Evolutionary conservation across 2,113 vertebrate species (phyloP).

Genomic region (Trogon melanurus): DNA sequence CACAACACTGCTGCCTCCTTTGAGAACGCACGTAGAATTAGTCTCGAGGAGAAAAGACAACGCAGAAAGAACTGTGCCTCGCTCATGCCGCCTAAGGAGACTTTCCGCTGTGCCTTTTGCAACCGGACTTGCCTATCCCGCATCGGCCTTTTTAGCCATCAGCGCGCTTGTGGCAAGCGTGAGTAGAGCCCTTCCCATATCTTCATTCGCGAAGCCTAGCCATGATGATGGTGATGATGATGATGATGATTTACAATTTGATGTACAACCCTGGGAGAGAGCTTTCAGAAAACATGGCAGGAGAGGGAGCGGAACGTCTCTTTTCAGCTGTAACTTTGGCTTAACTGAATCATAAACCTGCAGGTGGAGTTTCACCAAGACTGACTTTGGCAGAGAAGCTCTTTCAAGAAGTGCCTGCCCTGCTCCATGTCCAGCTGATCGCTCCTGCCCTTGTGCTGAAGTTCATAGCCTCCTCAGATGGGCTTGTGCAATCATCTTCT

Average conservation of each 20-base stretch:
- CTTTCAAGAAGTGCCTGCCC: neutral
- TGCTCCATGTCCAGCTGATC: neutral
- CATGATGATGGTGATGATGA: too few relatives aligned
- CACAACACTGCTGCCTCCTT: too few relatives aligned
- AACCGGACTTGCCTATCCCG: too few relatives aligned
- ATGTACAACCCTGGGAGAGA: neutral
- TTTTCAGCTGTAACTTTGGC: neutral
- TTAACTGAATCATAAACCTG: neutral
- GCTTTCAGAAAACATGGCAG: neutral
- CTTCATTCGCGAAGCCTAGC: too few relatives aligned
- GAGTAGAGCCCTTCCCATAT: too few relatives aligned
- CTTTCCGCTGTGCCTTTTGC: too few relatives aligned
- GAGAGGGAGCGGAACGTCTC: neutral
- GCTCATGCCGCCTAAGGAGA: too few relatives aligned
- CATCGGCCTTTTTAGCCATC: too few relatives aligned
- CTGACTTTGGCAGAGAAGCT: neutral
- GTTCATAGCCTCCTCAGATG: neutral
- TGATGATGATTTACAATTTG: neutral
- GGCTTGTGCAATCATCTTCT: neutral
- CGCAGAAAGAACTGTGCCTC: too few relatives aligned
- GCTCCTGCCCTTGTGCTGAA: neutral
- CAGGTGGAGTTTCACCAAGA: neutral
- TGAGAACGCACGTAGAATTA: too few relatives aligned
- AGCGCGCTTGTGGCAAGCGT: too few relatives aligned
- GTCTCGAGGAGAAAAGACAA: too few relatives aligned